Evolutionary conservation across 2,797 vertebrate genomes (phyloP).

Genomic region (Menidia menidia): DNA sequence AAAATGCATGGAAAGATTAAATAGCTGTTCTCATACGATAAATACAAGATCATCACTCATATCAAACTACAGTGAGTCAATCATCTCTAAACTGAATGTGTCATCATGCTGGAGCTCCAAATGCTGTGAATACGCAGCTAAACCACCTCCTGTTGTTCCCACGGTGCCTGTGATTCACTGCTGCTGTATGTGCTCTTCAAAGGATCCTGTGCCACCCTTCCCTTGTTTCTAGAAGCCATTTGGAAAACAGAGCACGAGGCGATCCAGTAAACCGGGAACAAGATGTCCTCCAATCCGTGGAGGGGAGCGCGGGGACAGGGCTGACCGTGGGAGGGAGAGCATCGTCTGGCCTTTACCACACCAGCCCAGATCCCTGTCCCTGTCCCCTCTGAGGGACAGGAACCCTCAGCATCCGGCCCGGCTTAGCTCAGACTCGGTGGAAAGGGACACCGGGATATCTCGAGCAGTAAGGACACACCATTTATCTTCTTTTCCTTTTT

Average conservation of each 20-base stretch:
- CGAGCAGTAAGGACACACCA: constrained; percentile 31
- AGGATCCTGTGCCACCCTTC: background rate
- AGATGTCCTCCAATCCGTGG: constrained; percentile 29
- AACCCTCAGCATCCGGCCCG: constrained; percentile 40
- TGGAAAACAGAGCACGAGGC: constrained; percentile 52
- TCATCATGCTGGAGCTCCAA: too few species aligned
- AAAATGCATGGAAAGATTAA: background rate
- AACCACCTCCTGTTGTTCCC: too few species aligned
- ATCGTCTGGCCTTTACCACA: constrained; percentile 11
- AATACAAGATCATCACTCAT: too few species aligned
- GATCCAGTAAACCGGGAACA: constrained; percentile 34
- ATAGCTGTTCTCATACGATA: too few species aligned
- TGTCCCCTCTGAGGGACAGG: constrained; percentile 60
- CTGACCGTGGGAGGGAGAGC: constrained; percentile 14
- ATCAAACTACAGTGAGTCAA: background rate
- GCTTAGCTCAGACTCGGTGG: constrained; percentile 27
- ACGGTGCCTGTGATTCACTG: too few species aligned
- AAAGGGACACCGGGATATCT: constrained; percentile 1
- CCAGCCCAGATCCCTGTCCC: constrained; percentile 41
- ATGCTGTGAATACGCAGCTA: too few species aligned
- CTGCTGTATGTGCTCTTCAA: background rate
- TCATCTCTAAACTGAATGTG: background rate
- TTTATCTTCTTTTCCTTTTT: background rate
- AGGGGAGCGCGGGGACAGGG: constrained; percentile 24
- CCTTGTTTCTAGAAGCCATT: constrained; percentile 63